Evolutionary conservation across 2,797 vertebrate species (phyloP).

Genomic region (Ctenosaura bakeri): DNA sequence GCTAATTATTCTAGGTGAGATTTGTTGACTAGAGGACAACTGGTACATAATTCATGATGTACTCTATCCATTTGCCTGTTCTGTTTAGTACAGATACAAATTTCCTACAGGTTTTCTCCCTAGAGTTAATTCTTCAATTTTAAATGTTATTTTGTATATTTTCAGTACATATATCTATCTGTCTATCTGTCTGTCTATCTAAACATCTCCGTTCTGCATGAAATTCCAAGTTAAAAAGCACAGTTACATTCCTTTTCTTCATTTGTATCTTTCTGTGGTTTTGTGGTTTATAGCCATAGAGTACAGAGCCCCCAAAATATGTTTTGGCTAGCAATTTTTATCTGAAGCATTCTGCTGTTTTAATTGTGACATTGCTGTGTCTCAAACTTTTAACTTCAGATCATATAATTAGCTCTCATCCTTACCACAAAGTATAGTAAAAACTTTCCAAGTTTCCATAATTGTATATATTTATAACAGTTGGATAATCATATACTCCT

Average conservation of each 20-base stretch:
- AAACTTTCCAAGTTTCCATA: slow-evolving; percentile 38
- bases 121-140: not conserved
- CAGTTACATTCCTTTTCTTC: not conserved
- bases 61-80: not conserved
- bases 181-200: no score
- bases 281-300: not conserved
- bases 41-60: not conserved
- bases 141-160: not conserved
- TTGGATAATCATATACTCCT: slow-evolving; percentile 10
- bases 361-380: slow-evolving; percentile 29
- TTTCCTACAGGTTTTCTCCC: not conserved
- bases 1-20: not conserved
- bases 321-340: slow-evolving; percentile 9
- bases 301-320: slow-evolving; percentile 2
- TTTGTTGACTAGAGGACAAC: not conserved
- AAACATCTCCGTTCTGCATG: not conserved
- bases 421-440: slow-evolving; percentile 18
- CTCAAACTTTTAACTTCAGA: slow-evolving; percentile 31
- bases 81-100: not conserved
- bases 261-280: not conserved
- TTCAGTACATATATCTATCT: not conserved
- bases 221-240: not conserved
- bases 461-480: slow-evolving; percentile 42
- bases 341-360: slow-evolving; percentile 33
- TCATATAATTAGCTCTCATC: not conserved